Evolutionary conservation across 2,888 invertebrate genomes (phyloP).

Genomic region (Drosophila villosipedis): DNA sequence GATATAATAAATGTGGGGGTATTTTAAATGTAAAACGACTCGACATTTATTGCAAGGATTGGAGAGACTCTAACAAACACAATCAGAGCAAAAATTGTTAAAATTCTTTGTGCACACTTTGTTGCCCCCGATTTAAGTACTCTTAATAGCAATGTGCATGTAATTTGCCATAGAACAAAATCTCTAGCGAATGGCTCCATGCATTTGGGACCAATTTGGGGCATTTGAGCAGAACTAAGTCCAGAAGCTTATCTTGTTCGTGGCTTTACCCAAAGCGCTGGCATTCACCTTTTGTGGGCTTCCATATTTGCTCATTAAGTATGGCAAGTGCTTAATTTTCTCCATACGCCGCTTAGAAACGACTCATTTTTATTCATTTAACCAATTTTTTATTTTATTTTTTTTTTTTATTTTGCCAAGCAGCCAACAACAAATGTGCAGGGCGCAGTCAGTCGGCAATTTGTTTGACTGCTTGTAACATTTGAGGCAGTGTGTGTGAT

Average conservation of each 20-base stretch:
- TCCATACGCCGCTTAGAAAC: constrained; percentile 46
- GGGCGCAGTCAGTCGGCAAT: constrained; percentile 58
- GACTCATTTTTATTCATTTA: constrained; percentile 79
- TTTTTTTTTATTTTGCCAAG: constrained; percentile 2
- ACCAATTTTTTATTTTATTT: constrained; percentile 46
- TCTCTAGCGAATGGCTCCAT: constrained; percentile 18
- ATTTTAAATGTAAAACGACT: not conserved
- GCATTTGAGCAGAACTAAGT: constrained; percentile 36
- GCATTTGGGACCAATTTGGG: constrained; percentile 26
- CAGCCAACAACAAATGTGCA: constrained; percentile 11
- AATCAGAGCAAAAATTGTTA: not conserved
- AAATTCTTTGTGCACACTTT: not conserved
- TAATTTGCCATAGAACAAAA: constrained; percentile 26
- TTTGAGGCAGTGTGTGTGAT: constrained; percentile 27
- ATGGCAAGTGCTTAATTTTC: constrained; percentile 64
- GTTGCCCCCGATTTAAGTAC: not conserved
- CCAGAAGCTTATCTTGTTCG: constrained; percentile 22
- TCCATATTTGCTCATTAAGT: constrained; percentile 46
- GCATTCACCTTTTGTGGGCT: constrained; percentile 28
- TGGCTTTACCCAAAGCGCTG: constrained; percentile 20
- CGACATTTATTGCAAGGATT: not conserved
- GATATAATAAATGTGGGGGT: not conserved
- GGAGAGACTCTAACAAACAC: not conserved
- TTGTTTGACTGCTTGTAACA: constrained; percentile 66
- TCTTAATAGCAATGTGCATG: constrained; percentile 3